Evolutionary conservation across 35 echinoderm and acorn worm species (phyloP).

Genomic region (Heliocidaris tuberculata): DNA sequence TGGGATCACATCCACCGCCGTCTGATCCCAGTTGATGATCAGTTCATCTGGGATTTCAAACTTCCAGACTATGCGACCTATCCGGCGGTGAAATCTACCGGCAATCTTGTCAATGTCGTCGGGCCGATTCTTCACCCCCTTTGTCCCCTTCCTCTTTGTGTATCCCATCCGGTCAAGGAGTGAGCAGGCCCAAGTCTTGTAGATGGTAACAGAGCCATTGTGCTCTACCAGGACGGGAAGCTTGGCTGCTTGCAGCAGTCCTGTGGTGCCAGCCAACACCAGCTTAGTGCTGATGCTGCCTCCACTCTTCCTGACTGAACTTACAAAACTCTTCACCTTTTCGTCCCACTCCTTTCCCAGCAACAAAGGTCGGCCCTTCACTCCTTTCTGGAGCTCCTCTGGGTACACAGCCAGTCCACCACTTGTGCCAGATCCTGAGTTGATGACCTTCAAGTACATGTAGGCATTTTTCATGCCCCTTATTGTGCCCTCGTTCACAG

Average conservation of each 20-base stretch:
- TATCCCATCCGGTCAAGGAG: constrained; percentile 12
- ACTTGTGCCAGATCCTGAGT: too few relatives aligned
- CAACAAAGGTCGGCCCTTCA: background rate
- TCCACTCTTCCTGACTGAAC: background rate
- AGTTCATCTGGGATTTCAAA: constrained; percentile 57
- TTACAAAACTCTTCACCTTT: background rate
- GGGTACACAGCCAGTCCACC: too few relatives aligned
- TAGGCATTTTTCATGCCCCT: background rate
- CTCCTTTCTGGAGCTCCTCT: background rate
- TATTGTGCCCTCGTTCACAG: background rate
- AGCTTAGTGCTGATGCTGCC: background rate
- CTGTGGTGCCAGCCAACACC: background rate
- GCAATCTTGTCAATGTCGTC: constrained; percentile 22
- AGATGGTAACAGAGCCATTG: background rate
- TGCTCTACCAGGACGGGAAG: background rate
- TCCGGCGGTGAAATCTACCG: constrained; percentile 22
- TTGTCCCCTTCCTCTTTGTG: constrained; percentile 51
- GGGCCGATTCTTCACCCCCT: background rate
- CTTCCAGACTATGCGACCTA: constrained; percentile 43
- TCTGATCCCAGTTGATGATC: constrained; percentile 70
- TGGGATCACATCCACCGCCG: constrained; percentile 56
- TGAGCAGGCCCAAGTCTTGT: background rate
- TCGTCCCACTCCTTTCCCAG: background rate
- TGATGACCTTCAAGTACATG: background rate
- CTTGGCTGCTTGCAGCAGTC: background rate